Percentiles rank a stretch among this genome's conserved stretches.
phyloP scores from a whole-genome alignment of 2,888 invertebrate species.

The Achlya flavicornis region DNA sequence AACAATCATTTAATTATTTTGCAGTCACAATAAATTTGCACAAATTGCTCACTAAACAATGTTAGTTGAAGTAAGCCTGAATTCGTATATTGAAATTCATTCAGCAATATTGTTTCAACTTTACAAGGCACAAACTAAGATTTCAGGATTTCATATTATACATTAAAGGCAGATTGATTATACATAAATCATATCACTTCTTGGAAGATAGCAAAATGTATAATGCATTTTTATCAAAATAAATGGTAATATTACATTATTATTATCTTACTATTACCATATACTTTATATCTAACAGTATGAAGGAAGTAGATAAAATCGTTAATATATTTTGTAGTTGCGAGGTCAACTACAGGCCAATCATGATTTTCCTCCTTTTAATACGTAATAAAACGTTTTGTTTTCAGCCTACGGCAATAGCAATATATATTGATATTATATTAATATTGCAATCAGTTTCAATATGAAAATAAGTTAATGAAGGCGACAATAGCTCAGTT shows the following conservation, averaged over 20 bases:
- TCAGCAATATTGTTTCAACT: constrained; percentile 59
- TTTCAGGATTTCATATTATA: constrained; percentile 30
- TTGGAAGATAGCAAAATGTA: not conserved
- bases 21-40: constrained; percentile 76
- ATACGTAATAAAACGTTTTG: no score
- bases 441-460: no score
- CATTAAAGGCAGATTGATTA: not conserved
- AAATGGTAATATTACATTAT: not conserved
- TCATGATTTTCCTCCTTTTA: no score
- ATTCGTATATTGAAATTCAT: constrained; percentile 30
- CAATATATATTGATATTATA: no score
- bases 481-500: no score
- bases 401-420: no score
- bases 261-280: not conserved
- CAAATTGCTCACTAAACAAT: constrained; percentile 65
- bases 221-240: not conserved
- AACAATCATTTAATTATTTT: constrained; percentile 74
- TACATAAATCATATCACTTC: not conserved
- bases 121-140: constrained; percentile 78
- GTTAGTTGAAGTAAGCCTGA: constrained; percentile 37
- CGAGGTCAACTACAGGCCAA: not conserved
- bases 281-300: not conserved
- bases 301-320: not conserved
- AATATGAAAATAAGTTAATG: no score
- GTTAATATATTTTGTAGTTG: not conserved